A percentile compares a stretch with the other conserved stretches of the same genome.
Evolutionary conservation across 2,113 vertebrate species (phyloP).

Genomic region (Upupa epops): DNA sequence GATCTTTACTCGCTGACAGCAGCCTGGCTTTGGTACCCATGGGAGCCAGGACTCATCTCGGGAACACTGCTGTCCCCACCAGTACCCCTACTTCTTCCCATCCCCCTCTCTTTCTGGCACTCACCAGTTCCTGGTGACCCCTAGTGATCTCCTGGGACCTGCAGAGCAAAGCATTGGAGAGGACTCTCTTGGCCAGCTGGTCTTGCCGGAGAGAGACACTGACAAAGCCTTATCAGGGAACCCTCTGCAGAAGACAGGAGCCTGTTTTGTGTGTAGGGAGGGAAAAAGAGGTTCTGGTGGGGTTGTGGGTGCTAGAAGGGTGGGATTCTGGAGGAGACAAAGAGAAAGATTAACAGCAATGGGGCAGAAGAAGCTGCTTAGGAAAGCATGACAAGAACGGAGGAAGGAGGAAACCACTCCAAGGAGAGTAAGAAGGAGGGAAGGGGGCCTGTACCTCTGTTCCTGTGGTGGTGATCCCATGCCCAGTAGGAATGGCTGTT

Average conservation of each 20-base stretch:
- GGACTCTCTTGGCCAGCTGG: background rate
- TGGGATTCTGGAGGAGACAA: background rate
- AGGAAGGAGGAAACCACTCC: background rate
- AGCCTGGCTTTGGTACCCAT: background rate
- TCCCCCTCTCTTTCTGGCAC: fast-evolving
- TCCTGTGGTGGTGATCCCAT: fast-evolving
- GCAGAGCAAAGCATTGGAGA: fast-evolving
- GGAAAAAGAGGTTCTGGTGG: background rate
- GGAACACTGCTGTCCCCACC: background rate
- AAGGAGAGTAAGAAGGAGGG: background rate
- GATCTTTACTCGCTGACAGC: background rate
- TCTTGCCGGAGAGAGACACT: fast-evolving
- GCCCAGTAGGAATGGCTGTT: fast-evolving
- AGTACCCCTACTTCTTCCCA: fast-evolving
- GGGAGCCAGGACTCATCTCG: background rate
- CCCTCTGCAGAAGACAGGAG: background rate
- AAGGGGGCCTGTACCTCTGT: background rate
- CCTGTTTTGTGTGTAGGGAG: background rate
- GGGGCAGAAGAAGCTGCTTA: background rate
- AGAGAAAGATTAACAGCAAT: background rate
- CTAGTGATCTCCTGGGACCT: fast-evolving
- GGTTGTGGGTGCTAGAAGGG: background rate
- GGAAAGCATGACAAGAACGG: background rate
- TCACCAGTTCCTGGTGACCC: background rate
- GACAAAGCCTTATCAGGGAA: background rate